A percentile compares a stretch with the other conserved stretches of the same genome.
These are phyloP conservation scores for Ormyrus rosae DNA, from an alignment of 2,888 invertebrate genomes.

Conservation along the genomic window DNA sequence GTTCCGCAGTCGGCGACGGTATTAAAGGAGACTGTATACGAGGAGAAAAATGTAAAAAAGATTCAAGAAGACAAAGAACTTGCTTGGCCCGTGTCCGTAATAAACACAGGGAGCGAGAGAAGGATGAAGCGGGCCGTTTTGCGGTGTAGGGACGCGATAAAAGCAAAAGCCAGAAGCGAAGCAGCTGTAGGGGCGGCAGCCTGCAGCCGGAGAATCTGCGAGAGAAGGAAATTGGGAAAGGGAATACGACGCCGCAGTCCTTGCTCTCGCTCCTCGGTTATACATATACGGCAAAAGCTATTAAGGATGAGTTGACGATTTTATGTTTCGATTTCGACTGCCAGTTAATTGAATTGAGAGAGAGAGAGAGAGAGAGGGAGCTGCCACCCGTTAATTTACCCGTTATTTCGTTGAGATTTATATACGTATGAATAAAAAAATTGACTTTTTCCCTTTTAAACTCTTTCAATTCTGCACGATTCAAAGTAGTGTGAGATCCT, in stretches of 20 bases:
- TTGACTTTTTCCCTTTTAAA: too few species aligned
- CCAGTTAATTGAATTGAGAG: conserved; percentile 44
- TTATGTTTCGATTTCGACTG: conserved; percentile 46
- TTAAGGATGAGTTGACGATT: conserved; percentile 47
- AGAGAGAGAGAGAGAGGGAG: conserved; percentile 4
- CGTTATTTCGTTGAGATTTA: neutral
- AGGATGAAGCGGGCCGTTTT: neutral
- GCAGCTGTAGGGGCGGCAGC: neutral
- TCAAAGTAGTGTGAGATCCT: too few species aligned
- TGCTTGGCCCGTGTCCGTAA: too few species aligned
- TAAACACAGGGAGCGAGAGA: too few species aligned
- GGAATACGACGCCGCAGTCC: too few species aligned
- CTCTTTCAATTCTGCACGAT: too few species aligned
- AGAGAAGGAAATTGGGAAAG: neutral
- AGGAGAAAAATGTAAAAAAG: too few species aligned
- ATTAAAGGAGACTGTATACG: too few species aligned
- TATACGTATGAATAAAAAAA: too few species aligned
- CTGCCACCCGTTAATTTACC: neutral
- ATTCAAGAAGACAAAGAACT: too few species aligned
- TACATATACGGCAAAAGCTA: neutral
- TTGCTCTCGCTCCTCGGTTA: too few species aligned
- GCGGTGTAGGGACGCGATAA: neutral
- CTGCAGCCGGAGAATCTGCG: neutral
- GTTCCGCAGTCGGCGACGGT: too few species aligned
- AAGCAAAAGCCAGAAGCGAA: neutral